A percentile compares a stretch with the other conserved stretches of the same genome.
phyloP scores from a whole-genome alignment of 2,888 invertebrate species.

The Mimumesa dahlbomi region DNA sequence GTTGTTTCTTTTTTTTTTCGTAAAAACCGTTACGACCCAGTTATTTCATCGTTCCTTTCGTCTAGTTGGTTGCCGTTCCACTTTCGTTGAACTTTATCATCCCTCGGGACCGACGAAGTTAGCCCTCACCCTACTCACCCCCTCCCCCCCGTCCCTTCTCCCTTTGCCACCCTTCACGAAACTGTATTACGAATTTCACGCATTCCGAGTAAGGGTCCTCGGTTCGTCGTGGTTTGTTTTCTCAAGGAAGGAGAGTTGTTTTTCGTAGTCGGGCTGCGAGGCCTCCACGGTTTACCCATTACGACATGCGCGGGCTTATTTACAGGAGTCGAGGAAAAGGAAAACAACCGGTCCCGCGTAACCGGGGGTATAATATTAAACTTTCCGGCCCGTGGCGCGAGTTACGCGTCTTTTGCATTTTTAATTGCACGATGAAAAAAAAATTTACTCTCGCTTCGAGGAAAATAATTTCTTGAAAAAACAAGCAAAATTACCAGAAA shows the following conservation, averaged over 20 bases:
- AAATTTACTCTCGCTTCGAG: background rate
- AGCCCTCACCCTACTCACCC: too few species aligned
- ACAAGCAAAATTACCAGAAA: too few species aligned
- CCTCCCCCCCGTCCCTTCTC: too few species aligned
- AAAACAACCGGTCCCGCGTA: conserved; percentile 2
- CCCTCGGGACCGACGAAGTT: conserved; percentile 25
- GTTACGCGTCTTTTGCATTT: conserved; percentile 19
- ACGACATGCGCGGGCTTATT: conserved; percentile 24
- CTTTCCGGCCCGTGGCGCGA: background rate
- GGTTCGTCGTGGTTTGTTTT: conserved; percentile 23
- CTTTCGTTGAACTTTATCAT: conserved; percentile 48
- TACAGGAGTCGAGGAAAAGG: conserved; percentile 9
- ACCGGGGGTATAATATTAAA: conserved; percentile 7
- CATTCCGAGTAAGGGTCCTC: conserved; percentile 37
- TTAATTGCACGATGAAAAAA: conserved; percentile 15
- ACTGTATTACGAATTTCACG: conserved; percentile 61
- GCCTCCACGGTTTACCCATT: conserved; percentile 4
- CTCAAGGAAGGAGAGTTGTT: conserved; percentile 17
- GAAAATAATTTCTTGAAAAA: background rate
- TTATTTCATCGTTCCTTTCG: conserved; percentile 7
- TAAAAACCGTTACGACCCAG: background rate
- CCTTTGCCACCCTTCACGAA: too few species aligned
- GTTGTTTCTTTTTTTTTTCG: background rate
- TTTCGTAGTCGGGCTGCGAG: conserved; percentile 5
- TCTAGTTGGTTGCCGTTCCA: conserved; percentile 9